These are phyloP conservation scores for Apamea sordens DNA, from an alignment of 2,888 invertebrate genomes.

Conservation along the genomic window DNA sequence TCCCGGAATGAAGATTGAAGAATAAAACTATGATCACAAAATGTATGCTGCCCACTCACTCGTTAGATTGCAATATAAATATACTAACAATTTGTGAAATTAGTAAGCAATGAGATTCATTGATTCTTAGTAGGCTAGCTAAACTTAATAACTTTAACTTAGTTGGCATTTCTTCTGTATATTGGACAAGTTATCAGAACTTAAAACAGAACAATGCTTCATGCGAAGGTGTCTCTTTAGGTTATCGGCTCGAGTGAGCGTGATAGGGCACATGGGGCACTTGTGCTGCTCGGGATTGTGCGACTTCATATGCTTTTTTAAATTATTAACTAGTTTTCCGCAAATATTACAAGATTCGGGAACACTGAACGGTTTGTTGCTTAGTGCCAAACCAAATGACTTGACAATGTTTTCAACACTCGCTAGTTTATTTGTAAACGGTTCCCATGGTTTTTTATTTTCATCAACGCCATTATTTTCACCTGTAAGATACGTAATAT, in stretches of 20 bases:
- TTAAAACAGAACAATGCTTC: slow-evolving; percentile 89
- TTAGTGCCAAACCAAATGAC: slow-evolving; percentile 81
- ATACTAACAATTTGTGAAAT: slow-evolving; percentile 51
- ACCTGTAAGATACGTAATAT: slow-evolving; percentile 86
- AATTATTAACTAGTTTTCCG: slow-evolving; percentile 92
- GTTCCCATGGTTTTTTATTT: slow-evolving; percentile 85
- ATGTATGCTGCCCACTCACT: slow-evolving; percentile 41
- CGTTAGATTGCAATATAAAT: slow-evolving; percentile 57
- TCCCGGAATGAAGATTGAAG: slow-evolving; percentile 45
- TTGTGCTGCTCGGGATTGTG: slow-evolving; percentile 91
- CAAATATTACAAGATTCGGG: slow-evolving; percentile 91
- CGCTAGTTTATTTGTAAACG: slow-evolving; percentile 80
- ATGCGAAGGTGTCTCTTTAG: slow-evolving; percentile 92
- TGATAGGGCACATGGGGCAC: slow-evolving; percentile 91
- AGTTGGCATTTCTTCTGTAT: slow-evolving; percentile 82
- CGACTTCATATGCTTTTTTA: slow-evolving; percentile 92
- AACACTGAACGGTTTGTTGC: slow-evolving; percentile 77
- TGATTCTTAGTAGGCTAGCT: slow-evolving; percentile 30
- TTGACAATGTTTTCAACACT: slow-evolving; percentile 85
- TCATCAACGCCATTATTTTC: slow-evolving; percentile 86
- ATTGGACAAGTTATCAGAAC: slow-evolving; percentile 82
- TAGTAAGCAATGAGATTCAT: slow-evolving; percentile 53
- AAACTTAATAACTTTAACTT: slow-evolving; percentile 60
- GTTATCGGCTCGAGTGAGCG: slow-evolving; percentile 92
- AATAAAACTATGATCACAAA: slow-evolving; percentile 46